Conservation (phyloP, 1,140 invertebrate species). For the Trypoxylus dichotomus region DNA sequence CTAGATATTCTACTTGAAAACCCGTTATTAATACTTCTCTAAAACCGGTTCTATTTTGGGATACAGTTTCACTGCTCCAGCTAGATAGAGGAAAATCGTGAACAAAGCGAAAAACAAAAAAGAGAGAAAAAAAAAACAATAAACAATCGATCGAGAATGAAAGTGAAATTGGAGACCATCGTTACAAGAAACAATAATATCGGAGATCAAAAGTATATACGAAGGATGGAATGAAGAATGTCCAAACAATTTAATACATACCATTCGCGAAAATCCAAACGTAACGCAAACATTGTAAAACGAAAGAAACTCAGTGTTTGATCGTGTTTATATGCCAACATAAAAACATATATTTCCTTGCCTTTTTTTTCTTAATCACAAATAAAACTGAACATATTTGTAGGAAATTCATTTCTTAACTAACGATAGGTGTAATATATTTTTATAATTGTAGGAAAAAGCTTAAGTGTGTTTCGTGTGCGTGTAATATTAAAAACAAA, state of each 20-base stretch:
- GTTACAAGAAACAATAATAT: background rate
- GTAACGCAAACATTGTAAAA: constrained; percentile 53
- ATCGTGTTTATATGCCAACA: constrained; percentile 10
- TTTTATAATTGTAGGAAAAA: too few relatives aligned
- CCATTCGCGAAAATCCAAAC: constrained; percentile 52
- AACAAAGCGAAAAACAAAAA: background rate
- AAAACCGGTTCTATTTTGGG: constrained; percentile 50
- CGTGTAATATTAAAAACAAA: too few relatives aligned
- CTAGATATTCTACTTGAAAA: background rate
- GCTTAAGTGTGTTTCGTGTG: too few relatives aligned
- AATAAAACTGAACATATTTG: too few relatives aligned
- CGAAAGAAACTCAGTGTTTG: constrained; percentile 51
- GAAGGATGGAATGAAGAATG: background rate
- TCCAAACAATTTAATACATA: constrained; percentile 48
- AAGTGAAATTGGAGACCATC: background rate
- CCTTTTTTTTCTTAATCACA: too few relatives aligned
- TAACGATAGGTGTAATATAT: too few relatives aligned
- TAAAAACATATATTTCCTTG: too few relatives aligned
- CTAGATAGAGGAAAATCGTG: constrained; percentile 32
- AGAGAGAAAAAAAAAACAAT: background rate
- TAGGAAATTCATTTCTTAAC: too few relatives aligned
- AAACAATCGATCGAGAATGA: background rate
- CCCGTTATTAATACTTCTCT: constrained; percentile 46
- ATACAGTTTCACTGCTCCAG: constrained; percentile 48
- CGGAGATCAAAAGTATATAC: background rate